Base-by-base conservation (phyloP, 2,888 invertebrate species). In the Gordius sp. region DNA sequence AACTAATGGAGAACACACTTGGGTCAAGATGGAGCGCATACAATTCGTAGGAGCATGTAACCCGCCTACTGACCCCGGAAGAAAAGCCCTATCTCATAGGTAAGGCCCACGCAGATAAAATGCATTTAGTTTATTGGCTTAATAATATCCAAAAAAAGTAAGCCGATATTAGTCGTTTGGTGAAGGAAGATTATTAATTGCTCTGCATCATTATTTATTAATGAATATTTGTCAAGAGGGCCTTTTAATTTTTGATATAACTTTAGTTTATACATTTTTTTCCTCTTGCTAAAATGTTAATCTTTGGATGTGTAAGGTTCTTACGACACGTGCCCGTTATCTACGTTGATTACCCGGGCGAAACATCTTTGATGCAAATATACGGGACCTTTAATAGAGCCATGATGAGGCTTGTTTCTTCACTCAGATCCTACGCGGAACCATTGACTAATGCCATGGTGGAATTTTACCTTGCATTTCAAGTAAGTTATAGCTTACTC, bases 1-100 rank as follows among this genome's bases (percentile, higher is more conserved):
- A 25, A 8, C 13, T 4, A 47, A 47, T 47, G 20, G 20, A 4
- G 91, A 93, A 71, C 89, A 91, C 70, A 80, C 85, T 1, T 93
- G 91, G 87, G 91, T 99, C 0, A 78, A 81, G 55, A 73, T 97
- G 65, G 97, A 99, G 69, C 78, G 97, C 59, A 97, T 97, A 63
- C 97, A 97, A 69, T 97, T 99, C 70, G 97, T 99, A 28, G 97
- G 97, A 18, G 97, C 97, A 59, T 99, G 97, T 71, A 97, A 97
- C 75, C 97, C 97, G 33, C 97, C 97, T 0, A 97, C 97, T 1
- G 97, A 97, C 75, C 93, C 93, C 1, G 93, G 93, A 41, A 78
- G 93, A 61, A 93, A 93, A 70, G 89, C 89, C 1, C 75, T 91
- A 2, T 85, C 87, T 41, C 83, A 85, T 70, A 71, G 80, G 65